Percentiles rank a stretch among this genome's conserved stretches.
phyloP scores from a whole-genome alignment of 2,888 invertebrate species.

The Abrostola triplasia region DNA sequence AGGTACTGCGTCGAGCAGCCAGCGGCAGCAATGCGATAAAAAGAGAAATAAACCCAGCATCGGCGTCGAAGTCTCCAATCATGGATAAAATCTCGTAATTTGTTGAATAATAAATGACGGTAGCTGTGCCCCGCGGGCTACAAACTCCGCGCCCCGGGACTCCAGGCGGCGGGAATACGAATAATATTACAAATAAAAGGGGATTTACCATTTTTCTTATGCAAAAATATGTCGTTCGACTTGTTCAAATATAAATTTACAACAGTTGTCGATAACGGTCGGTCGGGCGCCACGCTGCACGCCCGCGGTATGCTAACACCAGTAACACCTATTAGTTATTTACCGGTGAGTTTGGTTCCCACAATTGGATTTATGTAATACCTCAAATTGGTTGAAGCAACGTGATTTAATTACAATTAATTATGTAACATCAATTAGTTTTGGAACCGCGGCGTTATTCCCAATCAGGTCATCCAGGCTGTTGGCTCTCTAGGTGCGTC shows the following conservation, averaged over 20 bases:
- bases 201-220: conserved; percentile 24
- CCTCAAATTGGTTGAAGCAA: conserved; percentile 11
- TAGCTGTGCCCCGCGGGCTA: conserved; percentile 8
- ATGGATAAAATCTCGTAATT: conserved; percentile 37
- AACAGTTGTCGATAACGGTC: conserved; percentile 6
- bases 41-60: conserved; percentile 6
- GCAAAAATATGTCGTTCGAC: conserved; percentile 13
- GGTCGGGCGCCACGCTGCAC: not conserved
- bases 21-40: not conserved
- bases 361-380: not conserved
- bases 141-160: not conserved
- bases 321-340: not conserved
- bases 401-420: conserved; percentile 14
- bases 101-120: conserved; percentile 45
- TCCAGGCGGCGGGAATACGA: conserved; percentile 1
- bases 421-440: conserved; percentile 14
- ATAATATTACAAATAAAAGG: conserved; percentile 21
- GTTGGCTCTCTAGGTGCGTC: not conserved
- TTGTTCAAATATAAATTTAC: conserved; percentile 17
- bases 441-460: not conserved
- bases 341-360: not conserved
- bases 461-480: not conserved
- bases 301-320: not conserved
- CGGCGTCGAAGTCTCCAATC: conserved; percentile 18
- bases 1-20: not conserved